These are phyloP conservation scores for Drosophila athabasca DNA, from an alignment of 1,140 invertebrate genomes.

Conservation along the genomic window DNA sequence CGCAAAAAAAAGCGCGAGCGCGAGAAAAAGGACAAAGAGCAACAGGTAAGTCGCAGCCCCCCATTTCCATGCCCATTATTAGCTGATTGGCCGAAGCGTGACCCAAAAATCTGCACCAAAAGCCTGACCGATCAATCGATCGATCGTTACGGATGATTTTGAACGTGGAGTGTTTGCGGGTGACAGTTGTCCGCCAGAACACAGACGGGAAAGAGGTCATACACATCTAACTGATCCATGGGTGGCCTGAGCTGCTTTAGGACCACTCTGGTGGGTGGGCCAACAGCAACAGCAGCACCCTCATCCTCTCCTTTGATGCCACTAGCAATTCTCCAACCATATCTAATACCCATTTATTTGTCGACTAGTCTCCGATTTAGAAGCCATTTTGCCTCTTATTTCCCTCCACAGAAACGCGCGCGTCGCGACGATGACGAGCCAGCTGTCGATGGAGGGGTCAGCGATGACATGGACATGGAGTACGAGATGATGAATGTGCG, in stretches of 20 bases:
- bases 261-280: too few species aligned
- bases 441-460: slow-evolving; percentile 20
- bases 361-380: neutral
- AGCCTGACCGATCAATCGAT: neutral
- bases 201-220: too few species aligned
- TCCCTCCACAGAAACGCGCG: slow-evolving; percentile 50
- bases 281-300: too few species aligned
- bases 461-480: slow-evolving; percentile 84
- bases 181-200: too few species aligned
- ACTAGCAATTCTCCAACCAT: too few species aligned
- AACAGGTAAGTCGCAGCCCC: slow-evolving; percentile 42
- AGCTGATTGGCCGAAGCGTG: neutral
- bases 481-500: slow-evolving; percentile 91
- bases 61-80: neutral
- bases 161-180: too few species aligned
- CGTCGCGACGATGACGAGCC: slow-evolving; percentile 50
- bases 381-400: neutral
- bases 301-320: too few species aligned
- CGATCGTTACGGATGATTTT: too few species aligned
- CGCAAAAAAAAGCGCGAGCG: slow-evolving; percentile 81
- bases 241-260: too few species aligned
- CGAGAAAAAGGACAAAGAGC: slow-evolving; percentile 71
- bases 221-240: too few species aligned
- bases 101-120: neutral
- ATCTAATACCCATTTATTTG: neutral